These are phyloP conservation scores for Oplegnathus fasciatus DNA, from an alignment of 2,113 vertebrate genomes.

Conservation along the genomic window DNA sequence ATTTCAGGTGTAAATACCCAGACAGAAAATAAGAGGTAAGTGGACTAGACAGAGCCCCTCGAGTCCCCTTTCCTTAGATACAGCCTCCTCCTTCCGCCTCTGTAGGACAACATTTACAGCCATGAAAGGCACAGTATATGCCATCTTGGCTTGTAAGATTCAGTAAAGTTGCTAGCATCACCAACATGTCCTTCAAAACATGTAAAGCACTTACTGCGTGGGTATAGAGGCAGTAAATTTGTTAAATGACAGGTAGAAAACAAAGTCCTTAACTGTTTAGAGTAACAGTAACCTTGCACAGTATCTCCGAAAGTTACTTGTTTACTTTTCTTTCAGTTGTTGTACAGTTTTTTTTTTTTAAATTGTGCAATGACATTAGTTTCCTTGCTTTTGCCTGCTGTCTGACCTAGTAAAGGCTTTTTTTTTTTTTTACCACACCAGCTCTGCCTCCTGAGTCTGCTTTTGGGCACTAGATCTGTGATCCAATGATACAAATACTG, in stretches of 20 bases:
- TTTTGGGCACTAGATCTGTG: conserved; percentile 17
- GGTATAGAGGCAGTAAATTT: not conserved
- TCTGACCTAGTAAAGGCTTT: conserved; percentile 10
- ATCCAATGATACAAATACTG: conserved; percentile 24
- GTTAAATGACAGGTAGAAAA: not conserved
- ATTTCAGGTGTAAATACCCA: conserved; percentile 83
- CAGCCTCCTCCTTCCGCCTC: conserved; percentile 19
- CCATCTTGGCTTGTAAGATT: not conserved
- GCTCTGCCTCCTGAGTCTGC: not conserved
- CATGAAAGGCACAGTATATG: not conserved
- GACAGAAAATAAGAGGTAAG: conserved; percentile 72
- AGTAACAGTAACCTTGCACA: not conserved
- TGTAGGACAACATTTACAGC: conserved; percentile 31
- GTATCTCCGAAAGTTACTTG: not conserved
- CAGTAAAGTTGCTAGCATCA: not conserved
- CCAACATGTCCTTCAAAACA: not conserved
- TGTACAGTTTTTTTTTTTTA: not conserved
- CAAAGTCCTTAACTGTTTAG: too few relatives aligned
- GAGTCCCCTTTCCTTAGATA: conserved; percentile 36
- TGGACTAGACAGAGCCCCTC: conserved; percentile 63
- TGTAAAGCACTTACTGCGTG: not conserved
- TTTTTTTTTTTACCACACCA: conserved; percentile 16
- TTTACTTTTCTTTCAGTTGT: not conserved
- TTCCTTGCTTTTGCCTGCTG: not conserved
- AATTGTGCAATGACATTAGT: not conserved